phyloP scores from a whole-genome alignment of 92 coral and sea anemone species.

The Palythoa grandis region DNA sequence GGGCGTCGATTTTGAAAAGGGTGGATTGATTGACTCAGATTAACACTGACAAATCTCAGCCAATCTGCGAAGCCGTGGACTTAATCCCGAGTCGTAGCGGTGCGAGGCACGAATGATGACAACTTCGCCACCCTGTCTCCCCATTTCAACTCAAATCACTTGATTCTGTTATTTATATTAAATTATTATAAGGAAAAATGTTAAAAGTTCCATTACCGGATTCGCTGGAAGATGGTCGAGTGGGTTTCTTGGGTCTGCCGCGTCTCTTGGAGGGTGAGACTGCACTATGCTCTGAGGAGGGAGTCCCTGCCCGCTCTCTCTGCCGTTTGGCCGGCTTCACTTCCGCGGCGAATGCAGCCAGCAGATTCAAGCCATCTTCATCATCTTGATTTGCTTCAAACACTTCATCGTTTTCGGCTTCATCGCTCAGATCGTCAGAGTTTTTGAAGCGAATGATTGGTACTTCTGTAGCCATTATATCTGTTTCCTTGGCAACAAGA shows the following conservation, averaged over 20 bases:
- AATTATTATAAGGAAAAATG: no score
- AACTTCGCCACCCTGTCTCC: no score
- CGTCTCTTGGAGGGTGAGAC: constrained; percentile 56
- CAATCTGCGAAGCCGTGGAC: no score
- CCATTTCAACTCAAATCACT: no score
- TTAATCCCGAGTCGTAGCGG: no score
- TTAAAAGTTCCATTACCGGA: constrained; percentile 46
- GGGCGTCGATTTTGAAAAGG: no score
- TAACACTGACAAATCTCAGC: no score
- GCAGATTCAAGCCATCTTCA: constrained; percentile 74
- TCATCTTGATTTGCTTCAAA: constrained; percentile 62
- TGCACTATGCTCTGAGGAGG: constrained; percentile 48
- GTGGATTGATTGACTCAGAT: no score
- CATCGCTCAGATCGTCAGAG: constrained; percentile 59
- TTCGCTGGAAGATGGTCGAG: constrained; percentile 60
- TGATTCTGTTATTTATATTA: no score
- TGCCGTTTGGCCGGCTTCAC: constrained; percentile 63
- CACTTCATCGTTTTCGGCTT: constrained; percentile 74
- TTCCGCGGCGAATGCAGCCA: constrained; percentile 82
- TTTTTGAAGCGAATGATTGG: constrained; percentile 53
- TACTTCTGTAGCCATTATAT: constrained; percentile 55
- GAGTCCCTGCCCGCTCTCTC: constrained; percentile 54
- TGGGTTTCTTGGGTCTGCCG: constrained; percentile 73
- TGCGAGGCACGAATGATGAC: no score
- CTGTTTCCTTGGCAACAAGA: constrained; percentile 64